A percentile compares a stretch with the other conserved stretches of the same genome.
Conservation (phyloP, 2,888 invertebrate species). For the Diadegma fenestrale region DNA sequence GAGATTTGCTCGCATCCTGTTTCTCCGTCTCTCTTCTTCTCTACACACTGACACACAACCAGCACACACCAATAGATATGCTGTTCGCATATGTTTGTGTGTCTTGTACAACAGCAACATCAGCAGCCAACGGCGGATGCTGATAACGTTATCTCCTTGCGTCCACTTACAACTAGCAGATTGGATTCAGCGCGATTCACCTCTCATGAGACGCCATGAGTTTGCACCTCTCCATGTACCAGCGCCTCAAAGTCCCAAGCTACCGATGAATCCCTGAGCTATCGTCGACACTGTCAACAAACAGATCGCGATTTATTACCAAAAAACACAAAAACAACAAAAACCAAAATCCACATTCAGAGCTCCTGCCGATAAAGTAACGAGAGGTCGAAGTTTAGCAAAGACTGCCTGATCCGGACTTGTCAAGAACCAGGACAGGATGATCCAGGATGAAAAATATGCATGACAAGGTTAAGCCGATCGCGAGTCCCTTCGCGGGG, state of each 20-base stretch:
- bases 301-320: background rate
- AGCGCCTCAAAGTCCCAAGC: background rate
- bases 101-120: slow-evolving; percentile 50
- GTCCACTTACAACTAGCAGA: slow-evolving; percentile 64
- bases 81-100: slow-evolving; percentile 11
- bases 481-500: no score
- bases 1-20: slow-evolving; percentile 46
- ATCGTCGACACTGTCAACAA: background rate
- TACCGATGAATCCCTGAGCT: slow-evolving; percentile 36
- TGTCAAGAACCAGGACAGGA: no score
- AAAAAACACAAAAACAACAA: no score
- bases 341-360: no score
- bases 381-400: no score
- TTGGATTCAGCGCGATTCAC: slow-evolving; percentile 44
- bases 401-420: no score
- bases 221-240: background rate
- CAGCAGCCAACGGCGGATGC: slow-evolving; percentile 55
- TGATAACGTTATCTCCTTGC: slow-evolving; percentile 69
- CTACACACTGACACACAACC: background rate
- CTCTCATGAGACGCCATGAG: slow-evolving; percentile 17
- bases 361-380: no score
- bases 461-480: no score
- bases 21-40: slow-evolving; percentile 1
- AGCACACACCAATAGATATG: background rate
- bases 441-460: no score